Conservation (phyloP, 2,888 invertebrate species). For the Epinotia nisella region DNA sequence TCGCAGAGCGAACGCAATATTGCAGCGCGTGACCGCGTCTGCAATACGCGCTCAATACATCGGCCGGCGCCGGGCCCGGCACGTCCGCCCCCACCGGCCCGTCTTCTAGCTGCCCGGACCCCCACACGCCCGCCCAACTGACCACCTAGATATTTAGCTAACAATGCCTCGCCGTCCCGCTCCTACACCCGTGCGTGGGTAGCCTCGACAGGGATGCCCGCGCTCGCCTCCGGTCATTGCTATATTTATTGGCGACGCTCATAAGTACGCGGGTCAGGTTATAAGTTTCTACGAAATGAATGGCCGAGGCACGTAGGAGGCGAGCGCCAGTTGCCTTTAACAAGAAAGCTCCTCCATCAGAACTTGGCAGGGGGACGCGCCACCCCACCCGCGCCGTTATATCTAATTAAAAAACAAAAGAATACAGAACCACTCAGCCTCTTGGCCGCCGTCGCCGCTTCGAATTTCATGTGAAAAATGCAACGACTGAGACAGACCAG, state of each 20-base stretch:
- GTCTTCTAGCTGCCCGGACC: constrained; percentile 48
- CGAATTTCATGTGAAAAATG: constrained; percentile 78
- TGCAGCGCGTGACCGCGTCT: constrained; percentile 85
- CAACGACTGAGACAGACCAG: constrained; percentile 64
- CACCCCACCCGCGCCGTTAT: constrained; percentile 73
- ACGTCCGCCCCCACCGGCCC: constrained; percentile 76
- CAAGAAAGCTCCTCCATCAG: constrained; percentile 82
- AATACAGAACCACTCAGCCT: constrained; percentile 82
- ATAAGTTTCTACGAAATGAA: constrained; percentile 84
- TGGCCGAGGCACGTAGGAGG: constrained; percentile 83
- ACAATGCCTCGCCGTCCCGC: constrained; percentile 80
- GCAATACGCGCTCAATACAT: constrained; percentile 85
- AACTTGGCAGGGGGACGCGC: constrained; percentile 69
- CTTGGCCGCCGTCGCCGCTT: constrained; percentile 69
- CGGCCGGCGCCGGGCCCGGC: constrained; percentile 80
- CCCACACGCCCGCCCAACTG: constrained; percentile 65
- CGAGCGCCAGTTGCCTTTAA: constrained; percentile 72
- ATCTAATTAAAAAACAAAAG: constrained; percentile 85
- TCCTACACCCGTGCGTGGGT: constrained; percentile 56
- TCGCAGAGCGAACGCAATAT: constrained; percentile 83
- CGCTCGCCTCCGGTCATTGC: constrained; percentile 80
- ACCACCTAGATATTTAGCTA: constrained; percentile 85
- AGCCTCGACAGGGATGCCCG: constrained; percentile 69
- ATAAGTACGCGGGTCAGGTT: constrained; percentile 85
- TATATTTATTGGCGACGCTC: constrained; percentile 85